phyloP scores from a whole-genome alignment of 1,140 invertebrate species.

The Drosophila dunni region DNA sequence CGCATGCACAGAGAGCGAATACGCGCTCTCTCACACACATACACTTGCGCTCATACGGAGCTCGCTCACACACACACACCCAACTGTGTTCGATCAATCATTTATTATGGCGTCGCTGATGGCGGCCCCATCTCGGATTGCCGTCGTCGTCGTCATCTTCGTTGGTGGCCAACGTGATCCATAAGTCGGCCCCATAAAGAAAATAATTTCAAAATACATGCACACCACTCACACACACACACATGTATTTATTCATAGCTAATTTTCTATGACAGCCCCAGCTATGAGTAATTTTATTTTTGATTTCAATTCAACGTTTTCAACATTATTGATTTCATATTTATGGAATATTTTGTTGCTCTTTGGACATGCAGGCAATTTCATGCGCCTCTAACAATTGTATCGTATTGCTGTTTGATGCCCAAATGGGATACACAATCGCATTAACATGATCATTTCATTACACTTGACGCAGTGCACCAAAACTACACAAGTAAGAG shows the following conservation, averaged over 20 bases:
- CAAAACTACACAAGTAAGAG: constrained; percentile 1
- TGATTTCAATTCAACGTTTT: constrained; percentile 42
- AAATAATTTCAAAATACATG: constrained; percentile 66
- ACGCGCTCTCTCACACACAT: constrained; percentile 20
- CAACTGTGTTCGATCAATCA: constrained; percentile 70
- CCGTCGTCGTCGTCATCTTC: constrained; percentile 15
- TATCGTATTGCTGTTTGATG: constrained; percentile 13
- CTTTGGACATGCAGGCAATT: constrained; percentile 49
- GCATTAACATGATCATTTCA: constrained; percentile 19
- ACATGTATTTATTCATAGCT: constrained; percentile 36
- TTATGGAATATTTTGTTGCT: neutral
- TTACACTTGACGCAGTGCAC: neutral
- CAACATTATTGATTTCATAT: constrained; percentile 29
- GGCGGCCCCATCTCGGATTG: constrained; percentile 59
- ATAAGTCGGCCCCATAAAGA: constrained; percentile 33
- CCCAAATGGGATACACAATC: constrained; percentile 1
- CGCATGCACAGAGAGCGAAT: constrained; percentile 13
- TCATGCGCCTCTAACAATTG: constrained; percentile 21
- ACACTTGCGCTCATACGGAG: constrained; percentile 43
- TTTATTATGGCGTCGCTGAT: constrained; percentile 78
- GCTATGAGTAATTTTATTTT: constrained; percentile 43
- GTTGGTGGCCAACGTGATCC: constrained; percentile 55
- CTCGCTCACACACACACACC: constrained; percentile 47
- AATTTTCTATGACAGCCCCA: constrained; percentile 65
- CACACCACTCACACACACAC: too few relatives aligned